Conservation (phyloP, 1,140 invertebrate species). For the Bathynomus jamesi region DNA sequence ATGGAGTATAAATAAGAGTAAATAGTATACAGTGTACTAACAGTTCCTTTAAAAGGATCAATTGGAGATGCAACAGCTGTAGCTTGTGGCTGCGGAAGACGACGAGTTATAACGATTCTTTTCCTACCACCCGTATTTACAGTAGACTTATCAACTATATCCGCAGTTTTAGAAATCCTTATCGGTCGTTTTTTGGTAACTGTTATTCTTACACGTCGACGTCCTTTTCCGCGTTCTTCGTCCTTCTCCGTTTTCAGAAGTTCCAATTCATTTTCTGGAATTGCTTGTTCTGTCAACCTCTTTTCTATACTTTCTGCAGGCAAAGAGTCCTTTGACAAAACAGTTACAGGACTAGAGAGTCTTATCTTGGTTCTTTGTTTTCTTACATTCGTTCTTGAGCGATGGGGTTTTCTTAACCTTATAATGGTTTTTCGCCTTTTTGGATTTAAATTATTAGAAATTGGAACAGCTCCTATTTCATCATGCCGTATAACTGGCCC, state of each 20-base stretch:
- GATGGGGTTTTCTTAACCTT: too few relatives aligned
- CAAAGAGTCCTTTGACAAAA: too few relatives aligned
- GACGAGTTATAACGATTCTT: slow-evolving; percentile 13
- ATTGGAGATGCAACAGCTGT: slow-evolving; percentile 18
- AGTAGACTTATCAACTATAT: neutral
- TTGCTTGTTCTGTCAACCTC: too few relatives aligned
- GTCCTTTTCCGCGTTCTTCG: neutral
- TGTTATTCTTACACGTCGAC: neutral
- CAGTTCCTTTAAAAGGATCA: slow-evolving; percentile 20
- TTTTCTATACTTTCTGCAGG: too few relatives aligned
- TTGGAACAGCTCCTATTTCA: slow-evolving; percentile 4
- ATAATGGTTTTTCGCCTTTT: too few relatives aligned
- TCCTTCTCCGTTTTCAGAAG: too few relatives aligned
- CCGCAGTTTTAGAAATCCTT: neutral
- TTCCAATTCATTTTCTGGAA: too few relatives aligned
- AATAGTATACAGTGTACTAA: slow-evolving; percentile 38
- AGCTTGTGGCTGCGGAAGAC: slow-evolving; percentile 15
- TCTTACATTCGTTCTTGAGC: too few relatives aligned
- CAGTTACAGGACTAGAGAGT: too few relatives aligned
- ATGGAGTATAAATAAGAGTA: slow-evolving; percentile 39
- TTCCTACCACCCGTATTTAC: neutral
- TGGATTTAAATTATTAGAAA: too few relatives aligned
- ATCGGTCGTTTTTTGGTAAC: neutral
- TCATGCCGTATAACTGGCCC: slow-evolving; percentile 24
- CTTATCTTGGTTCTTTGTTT: too few relatives aligned